A percentile compares a stretch with the other conserved stretches of the same genome.
These are phyloP conservation scores for Campoletis raptor DNA, from an alignment of 2,888 invertebrate species.

Conservation along the genomic window DNA sequence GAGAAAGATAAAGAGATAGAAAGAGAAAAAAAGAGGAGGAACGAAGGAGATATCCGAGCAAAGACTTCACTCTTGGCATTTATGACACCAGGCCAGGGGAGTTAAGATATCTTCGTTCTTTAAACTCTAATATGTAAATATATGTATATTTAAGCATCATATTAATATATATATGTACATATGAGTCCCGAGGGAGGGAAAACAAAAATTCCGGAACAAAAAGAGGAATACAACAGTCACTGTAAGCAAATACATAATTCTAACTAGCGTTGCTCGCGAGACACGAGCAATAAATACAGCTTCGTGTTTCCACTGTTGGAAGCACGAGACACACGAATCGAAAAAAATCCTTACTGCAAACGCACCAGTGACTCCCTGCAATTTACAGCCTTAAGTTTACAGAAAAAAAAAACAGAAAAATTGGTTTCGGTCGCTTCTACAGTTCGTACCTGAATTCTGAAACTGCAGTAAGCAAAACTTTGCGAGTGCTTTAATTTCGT, in stretches of 20 bases:
- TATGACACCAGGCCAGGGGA: conserved; percentile 79
- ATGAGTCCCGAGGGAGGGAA: neutral
- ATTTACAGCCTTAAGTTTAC: conserved; percentile 82
- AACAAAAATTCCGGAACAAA: conserved; percentile 5
- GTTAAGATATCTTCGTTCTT: conserved; percentile 78
- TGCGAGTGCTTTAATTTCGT: neutral
- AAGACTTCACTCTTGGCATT: conserved; percentile 80
- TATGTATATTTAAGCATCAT: neutral
- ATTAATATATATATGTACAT: neutral
- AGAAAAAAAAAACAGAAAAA: conserved; percentile 55
- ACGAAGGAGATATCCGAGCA: conserved; percentile 40
- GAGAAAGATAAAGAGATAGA: neutral
- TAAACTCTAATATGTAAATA: neutral
- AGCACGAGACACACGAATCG: conserved; percentile 77
- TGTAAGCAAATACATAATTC: conserved; percentile 52
- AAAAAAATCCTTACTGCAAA: conserved; percentile 83
- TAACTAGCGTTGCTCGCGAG: conserved; percentile 53
- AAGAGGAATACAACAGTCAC: neutral
- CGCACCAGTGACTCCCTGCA: conserved; percentile 74
- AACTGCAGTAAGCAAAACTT: neutral
- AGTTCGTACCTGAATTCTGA: neutral
- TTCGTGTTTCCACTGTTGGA: conserved; percentile 50
- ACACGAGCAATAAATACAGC: conserved; percentile 64
- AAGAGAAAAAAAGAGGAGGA: neutral
- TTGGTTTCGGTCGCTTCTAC: neutral